Evolutionary conservation across 2,113 vertebrate species (phyloP), one percentile per base, ranked within the genome.

Genomic region (Hiodon alosoides): DNA sequence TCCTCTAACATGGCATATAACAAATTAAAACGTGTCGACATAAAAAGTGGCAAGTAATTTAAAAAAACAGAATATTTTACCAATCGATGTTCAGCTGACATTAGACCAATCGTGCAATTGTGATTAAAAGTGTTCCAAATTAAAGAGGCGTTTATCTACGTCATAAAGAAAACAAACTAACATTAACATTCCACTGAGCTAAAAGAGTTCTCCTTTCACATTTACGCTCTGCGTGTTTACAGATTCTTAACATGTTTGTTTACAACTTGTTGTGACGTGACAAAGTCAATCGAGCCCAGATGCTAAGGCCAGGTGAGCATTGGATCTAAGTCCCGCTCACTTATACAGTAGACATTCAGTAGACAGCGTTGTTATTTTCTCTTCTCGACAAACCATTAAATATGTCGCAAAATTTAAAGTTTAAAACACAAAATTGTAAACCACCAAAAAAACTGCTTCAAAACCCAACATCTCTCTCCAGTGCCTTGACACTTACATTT

Each of bases 261-360:
- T 82, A 77, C 77, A 51, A 69, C 77, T 73, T 84, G 81, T 84
- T 85, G 84, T 87, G 85, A 86, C 80, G 31, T 69, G 79, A 72
- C 48, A 79, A 51, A 11, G 72, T 57, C 79, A 31, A 74, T 77
- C 72, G 64, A 3, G 54, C 62, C 16, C 55, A 46, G 51, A 75
- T 50, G 72, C 53, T 10, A 66, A 59, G 54, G 55, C 51, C 80
- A 84, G 83, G 81, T 87, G 53, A 67, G 66, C 67, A 13, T 31
- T 7, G 61, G 55, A 57, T 8, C 5, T 57, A 57, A 5, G 7
- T 57, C 55, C 11, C 2, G 55, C 11, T 6, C 55, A 31, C 31
- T 31, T 31, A 31, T 31, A 31, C 31, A 31, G 31, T 31, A 31
- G 31, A 31, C 31, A 31, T 31, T 31, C 31, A 31, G 31, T 31